These are phyloP conservation scores for Oxycera nigricornis DNA, from an alignment of 2,888 invertebrate species.

Conservation along the genomic window DNA sequence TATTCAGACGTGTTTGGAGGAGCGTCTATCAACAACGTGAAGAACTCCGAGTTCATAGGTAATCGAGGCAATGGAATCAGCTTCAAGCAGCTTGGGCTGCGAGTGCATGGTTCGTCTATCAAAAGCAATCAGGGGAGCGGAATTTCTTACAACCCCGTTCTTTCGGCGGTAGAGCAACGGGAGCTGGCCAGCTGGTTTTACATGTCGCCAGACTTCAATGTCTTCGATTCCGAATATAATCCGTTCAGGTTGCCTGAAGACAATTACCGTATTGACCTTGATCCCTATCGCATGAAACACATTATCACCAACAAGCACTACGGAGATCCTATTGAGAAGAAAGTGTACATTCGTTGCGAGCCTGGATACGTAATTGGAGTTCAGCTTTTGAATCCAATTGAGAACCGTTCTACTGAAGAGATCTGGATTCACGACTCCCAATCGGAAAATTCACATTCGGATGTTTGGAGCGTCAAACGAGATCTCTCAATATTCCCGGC, in stretches of 20 bases:
- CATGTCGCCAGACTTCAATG: constrained; percentile 71
- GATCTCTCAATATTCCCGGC: constrained; percentile 91
- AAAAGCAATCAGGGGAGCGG: constrained; percentile 87
- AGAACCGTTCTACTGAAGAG: constrained; percentile 84
- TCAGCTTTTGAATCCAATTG: constrained; percentile 88
- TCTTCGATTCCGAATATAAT: constrained; percentile 74
- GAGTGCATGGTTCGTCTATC: constrained; percentile 77
- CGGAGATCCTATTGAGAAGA: constrained; percentile 66
- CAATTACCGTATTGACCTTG: constrained; percentile 69
- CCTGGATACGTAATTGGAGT: constrained; percentile 88
- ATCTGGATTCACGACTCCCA: constrained; percentile 81
- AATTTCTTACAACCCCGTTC: constrained; percentile 88
- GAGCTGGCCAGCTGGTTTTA: constrained; percentile 94
- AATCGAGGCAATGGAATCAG: constrained; percentile 90
- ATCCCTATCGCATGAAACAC: constrained; percentile 79
- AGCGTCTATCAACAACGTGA: constrained; percentile 80
- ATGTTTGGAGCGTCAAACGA: constrained; percentile 78
- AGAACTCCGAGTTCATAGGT: constrained; percentile 82
- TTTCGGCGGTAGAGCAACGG: constrained; percentile 82
- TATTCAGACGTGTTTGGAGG: constrained; percentile 93
- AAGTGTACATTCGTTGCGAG: constrained; percentile 72
- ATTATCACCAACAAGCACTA: constrained; percentile 75
- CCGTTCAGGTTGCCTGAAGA: constrained; percentile 76
- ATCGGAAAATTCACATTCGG: constrained; percentile 69
- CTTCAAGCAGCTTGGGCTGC: constrained; percentile 85